Evolutionary conservation across 2,113 vertebrate genomes (phyloP), one percentile per base, ranked within the genome.

Genomic region (Colossoma macropomum): DNA sequence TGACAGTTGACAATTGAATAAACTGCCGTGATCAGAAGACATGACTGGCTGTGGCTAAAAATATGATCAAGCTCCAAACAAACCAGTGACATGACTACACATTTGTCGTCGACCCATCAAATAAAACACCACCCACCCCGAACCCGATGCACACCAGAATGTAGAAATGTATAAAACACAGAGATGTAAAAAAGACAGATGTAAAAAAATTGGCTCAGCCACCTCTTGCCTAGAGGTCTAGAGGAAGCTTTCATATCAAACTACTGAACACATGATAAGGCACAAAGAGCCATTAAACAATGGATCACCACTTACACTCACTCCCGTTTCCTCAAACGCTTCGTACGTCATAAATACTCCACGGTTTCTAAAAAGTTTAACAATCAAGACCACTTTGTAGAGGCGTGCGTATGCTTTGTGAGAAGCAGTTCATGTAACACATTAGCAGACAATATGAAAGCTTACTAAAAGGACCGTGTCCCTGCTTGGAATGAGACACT

Each of bases 251-350:
- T 84, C 48, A 17, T 89, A 84, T 87, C 82, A 84, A 81, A 88
- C 88, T 89, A 89, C 85, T 87, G 89, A 86, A 94, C 87, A 87
- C 87, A 93, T 79, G 89, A 91, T 95, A 95, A 94, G 94, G 94
- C 93, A 95, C 93, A 92, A 86, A 84, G 90, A 89, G 75, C 75
- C 62, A 75, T 79, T 27, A 69, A 79, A 87, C 70, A 81, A 74
- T 34, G 56, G 78, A 78, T 76, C 73, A 79, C 75, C 27, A 45
- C 72, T 65, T 65, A 77, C 66, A 70, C 77, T 70, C 75, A 59
- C 32, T 79, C 74, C 74, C 30, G 79, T 74, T 80, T 81, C 69
- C 62, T 62, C 70, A 84, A 87, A 66, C 74, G 54, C 54, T 78
- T 41, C 27, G 48, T 72, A 45, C 84, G n/a, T 78, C 69, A 78